phyloP scores from a whole-genome alignment of 1,140 invertebrate genomes.

The Oryctes rhinoceros region DNA sequence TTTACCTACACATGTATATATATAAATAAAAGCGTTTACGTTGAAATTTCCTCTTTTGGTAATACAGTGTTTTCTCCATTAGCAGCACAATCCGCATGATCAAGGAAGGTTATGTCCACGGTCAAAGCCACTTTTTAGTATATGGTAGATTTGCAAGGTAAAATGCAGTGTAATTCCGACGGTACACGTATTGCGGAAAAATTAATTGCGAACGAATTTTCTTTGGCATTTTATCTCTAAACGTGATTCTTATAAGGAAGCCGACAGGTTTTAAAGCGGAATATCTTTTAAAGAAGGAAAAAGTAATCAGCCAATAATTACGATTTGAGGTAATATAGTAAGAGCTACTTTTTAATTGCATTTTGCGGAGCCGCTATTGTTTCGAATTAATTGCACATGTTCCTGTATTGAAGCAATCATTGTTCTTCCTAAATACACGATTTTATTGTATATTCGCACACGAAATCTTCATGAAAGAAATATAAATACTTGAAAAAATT shows the following conservation, averaged over 20 bases:
- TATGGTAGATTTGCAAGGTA: neutral
- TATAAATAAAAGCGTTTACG: neutral
- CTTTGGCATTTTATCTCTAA: too few relatives aligned
- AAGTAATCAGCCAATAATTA: neutral
- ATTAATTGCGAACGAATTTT: neutral
- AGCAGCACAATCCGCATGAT: neutral
- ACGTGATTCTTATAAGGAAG: too few relatives aligned
- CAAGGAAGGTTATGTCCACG: constrained; percentile 12
- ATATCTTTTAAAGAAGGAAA: neutral
- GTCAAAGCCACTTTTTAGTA: constrained; percentile 23
- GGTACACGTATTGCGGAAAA: neutral
- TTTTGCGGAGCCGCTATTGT: too few relatives aligned
- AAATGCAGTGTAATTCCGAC: neutral
- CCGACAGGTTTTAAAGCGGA: neutral
- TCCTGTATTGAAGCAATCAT: too few relatives aligned
- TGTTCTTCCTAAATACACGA: too few relatives aligned
- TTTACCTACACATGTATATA: neutral
- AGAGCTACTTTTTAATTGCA: neutral
- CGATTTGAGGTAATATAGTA: neutral
- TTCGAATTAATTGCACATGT: too few relatives aligned
- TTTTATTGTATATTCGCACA: neutral
- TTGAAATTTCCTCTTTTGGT: neutral
- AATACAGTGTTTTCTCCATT: neutral
- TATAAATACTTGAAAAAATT: too few relatives aligned
- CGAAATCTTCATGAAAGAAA: neutral